These are phyloP conservation scores for Huso huso DNA, from an alignment of 2,797 vertebrate genomes.

Conservation along the genomic window DNA sequence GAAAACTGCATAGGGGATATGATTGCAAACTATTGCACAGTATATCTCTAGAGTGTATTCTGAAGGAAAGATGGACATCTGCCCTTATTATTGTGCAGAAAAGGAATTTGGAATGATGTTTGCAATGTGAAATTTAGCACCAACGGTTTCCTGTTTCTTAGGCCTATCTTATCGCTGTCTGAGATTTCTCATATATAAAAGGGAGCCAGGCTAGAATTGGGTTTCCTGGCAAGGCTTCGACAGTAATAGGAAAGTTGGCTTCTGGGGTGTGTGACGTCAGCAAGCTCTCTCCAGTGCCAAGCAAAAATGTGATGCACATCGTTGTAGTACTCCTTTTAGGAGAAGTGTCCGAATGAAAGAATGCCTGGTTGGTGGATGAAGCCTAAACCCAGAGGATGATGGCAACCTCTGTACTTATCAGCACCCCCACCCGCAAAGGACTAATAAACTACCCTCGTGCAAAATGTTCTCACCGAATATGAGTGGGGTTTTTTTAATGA, in stretches of 20 bases:
- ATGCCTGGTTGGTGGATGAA: too few relatives aligned
- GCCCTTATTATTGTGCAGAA: neutral
- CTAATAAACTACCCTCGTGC: too few relatives aligned
- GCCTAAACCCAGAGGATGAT: too few relatives aligned
- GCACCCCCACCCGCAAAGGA: too few relatives aligned
- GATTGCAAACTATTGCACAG: too few relatives aligned
- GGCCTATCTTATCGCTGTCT: constrained; percentile 29
- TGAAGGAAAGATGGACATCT: too few relatives aligned
- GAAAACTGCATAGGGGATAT: too few relatives aligned
- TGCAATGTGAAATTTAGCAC: neutral
- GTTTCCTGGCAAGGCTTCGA: constrained; percentile 42
- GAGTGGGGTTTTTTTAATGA: too few relatives aligned
- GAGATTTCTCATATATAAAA: constrained; percentile 14
- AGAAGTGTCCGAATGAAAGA: neutral
- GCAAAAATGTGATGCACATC: constrained; percentile 19
- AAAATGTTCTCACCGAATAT: too few relatives aligned
- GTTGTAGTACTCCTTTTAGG: neutral
- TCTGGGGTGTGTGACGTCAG: constrained; percentile 43
- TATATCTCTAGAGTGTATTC: too few relatives aligned
- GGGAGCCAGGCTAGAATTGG: constrained; percentile 11
- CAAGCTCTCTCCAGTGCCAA: constrained; percentile 33
- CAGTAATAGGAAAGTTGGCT: constrained; percentile 55
- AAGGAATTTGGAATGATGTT: constrained; percentile 5
- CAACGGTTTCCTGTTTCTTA: constrained; percentile 2
- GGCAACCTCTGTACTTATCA: too few relatives aligned